Evolutionary conservation across 2,888 invertebrate species (phyloP), one percentile per base, ranked within the genome.

Genomic region (Nomada goodeniana): DNA sequence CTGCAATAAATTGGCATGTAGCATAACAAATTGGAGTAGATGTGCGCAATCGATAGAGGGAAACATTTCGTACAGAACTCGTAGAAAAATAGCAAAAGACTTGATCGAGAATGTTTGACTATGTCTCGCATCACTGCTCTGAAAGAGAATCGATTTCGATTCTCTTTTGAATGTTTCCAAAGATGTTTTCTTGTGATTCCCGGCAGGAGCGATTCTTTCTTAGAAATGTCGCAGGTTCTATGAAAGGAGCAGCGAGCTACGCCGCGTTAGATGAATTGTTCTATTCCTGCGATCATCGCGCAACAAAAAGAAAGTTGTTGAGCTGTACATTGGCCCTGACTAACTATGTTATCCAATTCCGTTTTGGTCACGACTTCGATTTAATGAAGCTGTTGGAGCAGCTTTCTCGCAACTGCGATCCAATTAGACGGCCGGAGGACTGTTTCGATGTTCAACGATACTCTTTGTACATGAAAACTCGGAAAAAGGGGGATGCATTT

Each of bases 381-480:
- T 65, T 29, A 55, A 15, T 29, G 26, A 20, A 47, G 47, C 36
- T 36, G 36, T 36, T 20, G 13, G 65, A 47, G 36, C 42, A 18
- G 50, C 64, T 53, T 26, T 47, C 47, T 47, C 47, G 47, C 15
- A 47, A 47, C 47, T 15, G 60, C 47, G 47, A 47, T 15, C 47
- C 47, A 47, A 84, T 84, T 84, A 84, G 75, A 84, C 75, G 75
- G 67, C 59, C 53, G 71, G 42, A 52, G 70, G 83, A 76, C 72
- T 76, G 73, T 82, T 71, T 73, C 71, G 69, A 82, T 76, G 82
- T 73, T 71, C 61, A 55, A 55, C 69, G 65, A 73, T 80, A 72
- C 55, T 52, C 61, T 67, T 80, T 72, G 67, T 67, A n/a, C 76
- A 1, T 18, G 26, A 36, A 20, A 67, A 52, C 55, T 60, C 60